These are phyloP conservation scores for Oscheius sp. DNA, from an alignment of 2,888 invertebrate species.

Conservation along the genomic window DNA sequence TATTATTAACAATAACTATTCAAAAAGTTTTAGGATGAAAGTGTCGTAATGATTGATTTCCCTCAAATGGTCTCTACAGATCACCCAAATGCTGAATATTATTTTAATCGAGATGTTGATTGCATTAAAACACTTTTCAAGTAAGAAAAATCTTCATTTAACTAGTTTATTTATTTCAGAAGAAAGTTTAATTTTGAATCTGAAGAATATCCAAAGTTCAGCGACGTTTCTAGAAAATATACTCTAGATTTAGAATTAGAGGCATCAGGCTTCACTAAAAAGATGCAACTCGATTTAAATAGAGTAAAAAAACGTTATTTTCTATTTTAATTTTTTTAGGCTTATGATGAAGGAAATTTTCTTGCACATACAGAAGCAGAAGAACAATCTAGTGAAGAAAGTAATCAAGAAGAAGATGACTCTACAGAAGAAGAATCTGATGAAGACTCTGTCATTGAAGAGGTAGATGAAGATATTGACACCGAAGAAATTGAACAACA, in stretches of 20 bases:
- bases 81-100: constrained; percentile 88
- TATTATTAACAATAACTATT: not conserved
- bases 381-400: not conserved
- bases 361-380: constrained; percentile 59
- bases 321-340: constrained; percentile 39
- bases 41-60: constrained; percentile 90
- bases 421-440: constrained; percentile 25
- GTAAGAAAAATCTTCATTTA: not conserved
- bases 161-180: constrained; percentile 79
- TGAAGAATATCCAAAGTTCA: constrained; percentile 73
- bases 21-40: constrained; percentile 74
- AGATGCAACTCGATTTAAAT: constrained; percentile 71
- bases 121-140: constrained; percentile 80
- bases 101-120: constrained; percentile 92
- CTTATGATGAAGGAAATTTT: constrained; percentile 67
- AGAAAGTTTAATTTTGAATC: constrained; percentile 89
- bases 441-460: constrained; percentile 14
- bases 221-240: constrained; percentile 76
- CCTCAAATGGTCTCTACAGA: constrained; percentile 98
- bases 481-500: constrained; percentile 41
- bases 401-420: not conserved
- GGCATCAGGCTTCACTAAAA: constrained; percentile 87
- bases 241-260: constrained; percentile 86
- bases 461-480: constrained; percentile 35
- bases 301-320: constrained; percentile 44